Evolutionary conservation across 2,797 vertebrate genomes (phyloP).

Genomic region (Sebastes minor): DNA sequence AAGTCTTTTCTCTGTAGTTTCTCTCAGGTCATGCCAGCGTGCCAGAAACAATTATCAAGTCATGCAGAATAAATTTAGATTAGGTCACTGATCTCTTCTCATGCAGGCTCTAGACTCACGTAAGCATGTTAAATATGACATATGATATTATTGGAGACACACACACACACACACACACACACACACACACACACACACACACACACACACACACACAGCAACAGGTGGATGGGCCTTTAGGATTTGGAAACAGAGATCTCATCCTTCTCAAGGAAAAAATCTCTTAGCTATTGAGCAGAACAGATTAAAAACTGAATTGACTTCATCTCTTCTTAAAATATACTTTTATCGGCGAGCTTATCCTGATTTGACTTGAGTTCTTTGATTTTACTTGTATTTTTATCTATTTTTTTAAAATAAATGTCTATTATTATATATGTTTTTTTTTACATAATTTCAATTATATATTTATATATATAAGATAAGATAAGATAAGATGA

Average conservation of each 20-base stretch:
- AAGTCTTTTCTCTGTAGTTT: neutral
- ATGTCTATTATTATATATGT: neutral
- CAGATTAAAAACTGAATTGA: too few species aligned
- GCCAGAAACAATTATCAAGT: conserved; percentile 15
- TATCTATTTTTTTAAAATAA: neutral
- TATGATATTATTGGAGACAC: neutral
- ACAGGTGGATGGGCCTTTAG: neutral
- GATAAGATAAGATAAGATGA: too few species aligned
- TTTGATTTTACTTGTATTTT: neutral
- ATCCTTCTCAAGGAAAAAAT: too few species aligned
- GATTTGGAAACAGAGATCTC: neutral
- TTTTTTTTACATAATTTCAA: neutral
- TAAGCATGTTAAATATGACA: neutral
- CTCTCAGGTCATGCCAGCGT: neutral
- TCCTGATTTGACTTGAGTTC: neutral
- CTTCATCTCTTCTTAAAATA: too few species aligned
- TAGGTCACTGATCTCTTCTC: conserved; percentile 5
- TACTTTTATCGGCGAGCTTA: too few species aligned
- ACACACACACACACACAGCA: neutral
- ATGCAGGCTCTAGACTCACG: neutral
- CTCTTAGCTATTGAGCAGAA: too few species aligned
- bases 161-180: neutral
- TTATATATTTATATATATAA: too few species aligned
- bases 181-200: too few species aligned
- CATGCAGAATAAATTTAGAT: conserved; percentile 19